Evolutionary conservation across 2,113 vertebrate genomes (phyloP).

Genomic region (Cephalopterus ornatus): DNA sequence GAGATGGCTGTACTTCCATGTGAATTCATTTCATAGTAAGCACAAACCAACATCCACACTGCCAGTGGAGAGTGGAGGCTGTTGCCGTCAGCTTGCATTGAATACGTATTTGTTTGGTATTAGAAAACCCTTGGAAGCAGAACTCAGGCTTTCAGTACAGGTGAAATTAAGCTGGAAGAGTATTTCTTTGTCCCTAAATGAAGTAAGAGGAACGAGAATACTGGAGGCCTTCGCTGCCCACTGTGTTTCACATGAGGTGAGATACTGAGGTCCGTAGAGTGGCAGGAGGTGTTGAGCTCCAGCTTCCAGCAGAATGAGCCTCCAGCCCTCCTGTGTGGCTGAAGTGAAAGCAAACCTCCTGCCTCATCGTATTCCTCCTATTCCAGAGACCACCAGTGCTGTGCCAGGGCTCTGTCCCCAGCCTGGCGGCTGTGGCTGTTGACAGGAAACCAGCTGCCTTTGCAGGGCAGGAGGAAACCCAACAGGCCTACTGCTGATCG

Average conservation of each 20-base stretch:
- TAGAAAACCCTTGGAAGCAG: not conserved
- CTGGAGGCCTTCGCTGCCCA: not conserved
- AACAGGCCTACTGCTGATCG: fast-evolving
- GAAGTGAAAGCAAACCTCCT: not conserved
- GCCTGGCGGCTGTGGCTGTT: fast-evolving
- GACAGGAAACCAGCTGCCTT: not conserved
- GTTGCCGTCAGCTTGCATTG: not conserved
- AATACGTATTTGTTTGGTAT: not conserved
- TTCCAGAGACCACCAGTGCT: not conserved
- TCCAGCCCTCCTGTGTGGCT: not conserved
- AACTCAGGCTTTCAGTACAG: not conserved
- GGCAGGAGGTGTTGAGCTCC: not conserved
- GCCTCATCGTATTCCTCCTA: not conserved
- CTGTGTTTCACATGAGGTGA: not conserved
- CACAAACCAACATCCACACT: not conserved
- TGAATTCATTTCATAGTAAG: not conserved
- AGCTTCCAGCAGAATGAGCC: not conserved
- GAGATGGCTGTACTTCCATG: not conserved
- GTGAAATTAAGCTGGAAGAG: not conserved
- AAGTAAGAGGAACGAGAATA: not conserved
- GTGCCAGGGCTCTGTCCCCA: not conserved
- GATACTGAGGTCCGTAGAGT: not conserved
- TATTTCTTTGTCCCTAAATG: not conserved
- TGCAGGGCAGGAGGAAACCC: not conserved
- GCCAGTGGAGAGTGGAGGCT: not conserved